phyloP scores from a whole-genome alignment of 2,113 vertebrate genomes.

The Beaufortia kweichowensis region DNA sequence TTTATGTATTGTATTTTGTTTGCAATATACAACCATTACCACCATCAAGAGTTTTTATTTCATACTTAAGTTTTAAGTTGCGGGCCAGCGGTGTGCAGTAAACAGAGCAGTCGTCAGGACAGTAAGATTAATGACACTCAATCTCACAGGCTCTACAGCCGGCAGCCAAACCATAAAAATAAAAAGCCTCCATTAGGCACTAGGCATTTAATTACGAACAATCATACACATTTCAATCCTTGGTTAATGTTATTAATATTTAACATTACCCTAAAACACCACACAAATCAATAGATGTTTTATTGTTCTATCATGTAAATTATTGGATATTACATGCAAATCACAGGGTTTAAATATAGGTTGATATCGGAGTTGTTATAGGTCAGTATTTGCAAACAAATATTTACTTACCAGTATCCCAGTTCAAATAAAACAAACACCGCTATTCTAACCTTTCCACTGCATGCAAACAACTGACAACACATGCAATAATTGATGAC shows the following conservation, averaged over 20 bases:
- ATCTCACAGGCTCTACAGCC: not conserved
- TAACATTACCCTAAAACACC: not conserved
- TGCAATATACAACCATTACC: not conserved
- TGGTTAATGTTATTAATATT: not conserved
- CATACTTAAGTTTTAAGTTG: not conserved
- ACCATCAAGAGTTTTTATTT: not conserved
- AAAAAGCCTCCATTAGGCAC: slow-evolving; percentile 26
- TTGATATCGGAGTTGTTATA: too few relatives aligned
- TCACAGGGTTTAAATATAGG: not conserved
- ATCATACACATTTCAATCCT: not conserved
- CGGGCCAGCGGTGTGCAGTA: not conserved
- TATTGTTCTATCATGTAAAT: too few relatives aligned
- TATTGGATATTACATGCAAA: not conserved
- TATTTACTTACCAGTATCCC: not conserved
- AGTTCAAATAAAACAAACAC: too few relatives aligned
- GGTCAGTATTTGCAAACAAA: not conserved
- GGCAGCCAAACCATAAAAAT: not conserved
- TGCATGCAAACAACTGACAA: not conserved
- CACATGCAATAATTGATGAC: too few relatives aligned
- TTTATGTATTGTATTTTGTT: not conserved
- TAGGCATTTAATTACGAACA: slow-evolving; percentile 35
- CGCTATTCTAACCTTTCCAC: not conserved
- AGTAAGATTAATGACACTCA: slow-evolving; percentile 4
- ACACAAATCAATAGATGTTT: not conserved
- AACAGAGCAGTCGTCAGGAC: not conserved